Evolutionary conservation across 2,797 vertebrate genomes (phyloP), one percentile per base, ranked within the genome.

Genomic region (Lycodopsis pacificus): DNA sequence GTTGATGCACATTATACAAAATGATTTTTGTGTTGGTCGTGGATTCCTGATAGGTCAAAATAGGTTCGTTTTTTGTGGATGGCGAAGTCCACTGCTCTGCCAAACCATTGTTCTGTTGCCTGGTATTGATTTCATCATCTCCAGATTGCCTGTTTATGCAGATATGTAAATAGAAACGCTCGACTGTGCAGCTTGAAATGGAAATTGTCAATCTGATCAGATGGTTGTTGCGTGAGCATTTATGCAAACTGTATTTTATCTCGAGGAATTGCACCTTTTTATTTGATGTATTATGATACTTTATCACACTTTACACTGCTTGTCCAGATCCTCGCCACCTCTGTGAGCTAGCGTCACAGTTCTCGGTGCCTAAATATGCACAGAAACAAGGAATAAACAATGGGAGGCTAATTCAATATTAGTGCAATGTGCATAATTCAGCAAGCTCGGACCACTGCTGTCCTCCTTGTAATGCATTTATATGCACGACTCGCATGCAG

Each of bases 71-170:
- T 36, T 62, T 44, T 69, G 44, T 54, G 32, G 51, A 49, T 67
- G 51, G 12, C 32, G 22, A 32, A 38, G 5, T n/a, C 15, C 56
- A 9, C 34, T 27, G 61, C 34, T 2, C 63, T 11, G 59, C 20
- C 48, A 49, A 73, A 38, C 30, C 69, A 9, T 44, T 30, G 20
- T 67, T 10, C 44, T 54, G 57, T 70, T 59, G 54, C 61, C 32
- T 62, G 61, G 20, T 79, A 76, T 81, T 66, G 77, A 85, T 85
- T 74, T 72, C 20, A 77, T 77, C 53, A 65, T 80, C 65, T 79
- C 65, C 74, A 85, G 71, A 85, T 69, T 71, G 82, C 42, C 66
- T 77, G 34, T 83, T 90, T 86, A 88, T 80, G 82, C 66, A 56
- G 75, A 82, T 73, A 77, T 82, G 56, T 48, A 74, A 85, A 84